Base-by-base conservation (phyloP, 2,797 vertebrate genomes). In the Trachops cirrhosus region DNA sequence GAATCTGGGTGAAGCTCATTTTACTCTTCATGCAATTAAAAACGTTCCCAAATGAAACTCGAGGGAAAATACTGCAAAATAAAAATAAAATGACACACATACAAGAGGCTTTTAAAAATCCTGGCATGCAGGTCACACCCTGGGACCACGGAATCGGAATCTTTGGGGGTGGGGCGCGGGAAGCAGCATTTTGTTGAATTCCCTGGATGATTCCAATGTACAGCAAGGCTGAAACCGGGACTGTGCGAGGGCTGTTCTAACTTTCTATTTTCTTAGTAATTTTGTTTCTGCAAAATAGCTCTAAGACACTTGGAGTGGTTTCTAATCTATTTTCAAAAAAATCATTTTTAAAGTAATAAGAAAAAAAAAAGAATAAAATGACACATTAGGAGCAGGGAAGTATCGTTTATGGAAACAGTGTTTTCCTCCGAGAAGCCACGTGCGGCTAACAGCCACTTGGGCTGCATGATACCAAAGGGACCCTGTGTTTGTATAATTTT, bases 211-310 rank as follows among this genome's bases (percentile, higher is more conserved):
- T 41, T 26, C 24, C 32, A 52, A 1, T 4, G 5, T 32, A 50
- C 1, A 67, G 26, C 37, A 22, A 78, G 22, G 34, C 22, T 39
- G 44, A 48, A 80, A 86, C 26, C 44, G 75, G 50, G 26, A 12
- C 10, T n/a, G 22, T 85, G 11, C 18, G 41, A 50, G 0, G 39
- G 18, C 54, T 50, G n/a, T 48, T 67, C 50, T 29, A 26, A 46
- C 16, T 91, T 91, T 88, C 37, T 24, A 46, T 59, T 67, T 41
- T n/a, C 77, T 85, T 67, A 44, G 44, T 44, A 71, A 85, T 46
- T 79, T 68, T 91, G 6, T 84, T 50, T 82, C 68, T 39, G 37
- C 57, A 85, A 75, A 80, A 67, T 46, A 85, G 22, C 44, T 93
- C 37, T 11, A 39, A 64, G 82, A 59, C 12, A 62, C 34, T 22